Evolutionary conservation across 2,888 invertebrate species (phyloP), one percentile per base, ranked within the genome.

Genomic region (Orthosia incerta): DNA sequence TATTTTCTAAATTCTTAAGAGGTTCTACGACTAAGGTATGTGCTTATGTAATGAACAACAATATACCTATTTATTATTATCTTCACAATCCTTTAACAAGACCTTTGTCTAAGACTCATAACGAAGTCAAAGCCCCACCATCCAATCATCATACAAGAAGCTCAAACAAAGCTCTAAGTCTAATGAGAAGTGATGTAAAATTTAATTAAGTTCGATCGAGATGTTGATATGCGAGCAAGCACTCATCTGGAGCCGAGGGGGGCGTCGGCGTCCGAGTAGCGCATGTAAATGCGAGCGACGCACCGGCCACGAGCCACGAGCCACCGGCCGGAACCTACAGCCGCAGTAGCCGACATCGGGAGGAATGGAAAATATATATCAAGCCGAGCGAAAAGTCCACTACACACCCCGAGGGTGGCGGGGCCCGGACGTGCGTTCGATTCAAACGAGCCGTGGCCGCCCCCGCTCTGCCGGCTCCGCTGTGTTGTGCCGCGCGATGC

Each of bases 331-430:
- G 91, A 93, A 92, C 93, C 92, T 92, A 92, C 92, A 89, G 92
- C 91, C 93, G 92, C 92, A 92, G 94, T 91, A 93, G 93, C 94
- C 94, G 91, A 93, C 92, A 91, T 93, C 91, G 94, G 94, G 94
- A 94, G 95, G 93, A 95, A 95, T 95, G 94, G 95, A 95, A 95
- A 95, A 95, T 96, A 95, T 95, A 95, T 94, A 95, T 94, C 93
- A 95, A 94, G 94, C 94, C 92, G 93, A 95, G 95, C 95, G 95
- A 95, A 95, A 95, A 95, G 96, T 95, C 96, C 96, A 95, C 95
- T 96, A 95, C 93, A 93, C 95, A 93, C 95, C 94, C 94, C 86
- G 78, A 86, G 92, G 94, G 93, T 89, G 93, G 93, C 86, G 90
- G 91, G 90, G 92, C 86, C 93, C 93, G 94, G 94, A 95, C 96